phyloP scores from a whole-genome alignment of 2,888 invertebrate species.

The Tanypteryx hageni region DNA sequence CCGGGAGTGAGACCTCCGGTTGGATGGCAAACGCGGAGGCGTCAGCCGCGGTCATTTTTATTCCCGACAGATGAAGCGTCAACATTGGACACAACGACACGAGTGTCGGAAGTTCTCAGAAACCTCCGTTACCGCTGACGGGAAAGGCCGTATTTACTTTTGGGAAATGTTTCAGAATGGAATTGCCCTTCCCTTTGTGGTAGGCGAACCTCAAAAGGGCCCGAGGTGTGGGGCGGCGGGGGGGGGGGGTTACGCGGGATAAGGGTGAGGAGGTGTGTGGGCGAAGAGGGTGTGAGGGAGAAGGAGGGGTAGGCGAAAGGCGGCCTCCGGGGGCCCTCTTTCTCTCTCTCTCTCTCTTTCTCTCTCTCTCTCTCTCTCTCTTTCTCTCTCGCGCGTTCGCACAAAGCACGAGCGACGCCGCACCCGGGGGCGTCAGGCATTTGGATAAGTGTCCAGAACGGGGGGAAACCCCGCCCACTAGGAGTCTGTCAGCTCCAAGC shows the following conservation, averaged over 20 bases:
- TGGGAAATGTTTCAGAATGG: slow-evolving; percentile 29
- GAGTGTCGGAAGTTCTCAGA: neutral
- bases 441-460: neutral
- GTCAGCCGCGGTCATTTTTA: neutral
- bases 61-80: neutral
- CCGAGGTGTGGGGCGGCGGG: neutral
- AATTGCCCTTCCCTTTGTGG: slow-evolving; percentile 25
- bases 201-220: neutral
- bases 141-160: slow-evolving; percentile 21
- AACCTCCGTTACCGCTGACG: slow-evolving; percentile 13
- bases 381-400: too few relatives aligned
- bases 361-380: too few relatives aligned
- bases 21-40: too few relatives aligned
- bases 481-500: neutral
- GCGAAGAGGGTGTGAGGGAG: neutral
- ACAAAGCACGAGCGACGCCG: neutral
- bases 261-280: neutral
- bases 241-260: too few relatives aligned
- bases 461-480: neutral
- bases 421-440: neutral
- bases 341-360: too few relatives aligned
- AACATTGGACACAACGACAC: neutral
- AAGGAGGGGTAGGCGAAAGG: too few relatives aligned
- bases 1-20: neutral
- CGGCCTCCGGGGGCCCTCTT: too few relatives aligned